Conservation (phyloP, 2,888 invertebrate species). For the Kryphioiulus occultus region DNA sequence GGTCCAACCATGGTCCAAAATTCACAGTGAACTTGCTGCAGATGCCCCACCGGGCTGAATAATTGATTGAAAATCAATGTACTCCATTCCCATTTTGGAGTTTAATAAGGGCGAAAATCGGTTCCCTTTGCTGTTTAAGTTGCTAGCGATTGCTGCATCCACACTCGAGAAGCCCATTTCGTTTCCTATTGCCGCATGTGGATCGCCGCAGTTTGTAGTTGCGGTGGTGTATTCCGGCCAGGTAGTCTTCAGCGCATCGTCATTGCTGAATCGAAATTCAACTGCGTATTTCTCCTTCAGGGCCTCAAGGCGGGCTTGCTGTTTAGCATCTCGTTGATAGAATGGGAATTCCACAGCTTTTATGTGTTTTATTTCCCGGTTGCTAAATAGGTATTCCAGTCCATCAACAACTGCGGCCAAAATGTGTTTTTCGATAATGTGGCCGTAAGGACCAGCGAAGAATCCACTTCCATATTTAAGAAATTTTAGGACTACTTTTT, state of each 20-base stretch:
- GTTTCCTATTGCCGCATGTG: background rate
- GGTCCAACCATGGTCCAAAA: background rate
- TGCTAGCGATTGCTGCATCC: background rate
- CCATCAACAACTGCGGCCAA: slow-evolving; percentile 29
- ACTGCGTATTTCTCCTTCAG: slow-evolving; percentile 2
- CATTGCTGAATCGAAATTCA: slow-evolving; percentile 1
- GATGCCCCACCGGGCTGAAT: background rate
- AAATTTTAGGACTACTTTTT: background rate
- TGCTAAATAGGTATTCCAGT: background rate
- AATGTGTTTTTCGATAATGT: slow-evolving; percentile 12
- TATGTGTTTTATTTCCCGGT: background rate
- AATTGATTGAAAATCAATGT: background rate
- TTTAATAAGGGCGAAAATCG: background rate
- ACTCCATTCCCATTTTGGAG: background rate
- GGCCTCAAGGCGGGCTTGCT: background rate
- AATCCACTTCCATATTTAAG: slow-evolving; percentile 28
- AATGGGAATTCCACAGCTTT: slow-evolving; percentile 19
- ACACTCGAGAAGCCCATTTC: background rate
- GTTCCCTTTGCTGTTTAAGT: background rate
- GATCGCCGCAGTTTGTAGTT: slow-evolving; percentile 13
- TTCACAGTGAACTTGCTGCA: background rate
- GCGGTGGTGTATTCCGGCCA: background rate
- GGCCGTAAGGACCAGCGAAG: background rate
- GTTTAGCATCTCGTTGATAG: background rate
- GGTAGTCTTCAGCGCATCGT: background rate